phyloP scores from a whole-genome alignment of 2,888 invertebrate genomes.

The Chymomyza fuscimana region DNA sequence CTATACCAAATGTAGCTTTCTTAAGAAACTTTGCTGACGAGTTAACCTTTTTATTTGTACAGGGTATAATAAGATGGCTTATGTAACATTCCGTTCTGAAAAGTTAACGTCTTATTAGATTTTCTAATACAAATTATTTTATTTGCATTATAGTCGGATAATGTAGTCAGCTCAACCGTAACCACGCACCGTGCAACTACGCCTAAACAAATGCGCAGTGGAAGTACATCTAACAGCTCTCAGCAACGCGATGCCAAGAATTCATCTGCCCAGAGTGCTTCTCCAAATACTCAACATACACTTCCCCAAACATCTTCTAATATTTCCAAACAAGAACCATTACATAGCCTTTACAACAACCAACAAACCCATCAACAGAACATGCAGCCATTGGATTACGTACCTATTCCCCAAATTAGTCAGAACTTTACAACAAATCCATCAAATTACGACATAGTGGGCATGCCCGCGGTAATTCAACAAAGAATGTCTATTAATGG shows the following conservation, averaged over 20 bases:
- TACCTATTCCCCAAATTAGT: conserved; percentile 81
- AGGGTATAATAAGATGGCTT: neutral
- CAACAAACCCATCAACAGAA: conserved; percentile 78
- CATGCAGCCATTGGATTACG: conserved; percentile 79
- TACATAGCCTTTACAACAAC: conserved; percentile 70
- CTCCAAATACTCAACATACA: conserved; percentile 65
- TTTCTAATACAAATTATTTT: neutral
- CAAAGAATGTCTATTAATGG: conserved; percentile 81
- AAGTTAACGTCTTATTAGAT: neutral
- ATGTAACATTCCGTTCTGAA: neutral
- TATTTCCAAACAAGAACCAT: conserved; percentile 76
- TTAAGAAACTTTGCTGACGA: too few species aligned
- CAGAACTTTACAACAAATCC: conserved; percentile 82
- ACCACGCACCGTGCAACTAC: conserved; percentile 77
- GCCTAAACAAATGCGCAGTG: conserved; percentile 77
- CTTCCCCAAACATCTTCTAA: conserved; percentile 68
- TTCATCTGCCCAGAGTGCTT: conserved; percentile 62
- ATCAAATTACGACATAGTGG: conserved; percentile 84
- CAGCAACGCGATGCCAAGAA: conserved; percentile 76
- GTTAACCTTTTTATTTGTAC: too few species aligned
- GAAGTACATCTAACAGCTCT: conserved; percentile 54
- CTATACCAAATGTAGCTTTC: too few species aligned
- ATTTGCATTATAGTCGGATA: conserved; percentile 56
- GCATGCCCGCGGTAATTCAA: conserved; percentile 86
- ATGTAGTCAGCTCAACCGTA: conserved; percentile 60